Conservation (phyloP, 2,888 invertebrate genomes). For the Megaustenia siamemsis region DNA sequence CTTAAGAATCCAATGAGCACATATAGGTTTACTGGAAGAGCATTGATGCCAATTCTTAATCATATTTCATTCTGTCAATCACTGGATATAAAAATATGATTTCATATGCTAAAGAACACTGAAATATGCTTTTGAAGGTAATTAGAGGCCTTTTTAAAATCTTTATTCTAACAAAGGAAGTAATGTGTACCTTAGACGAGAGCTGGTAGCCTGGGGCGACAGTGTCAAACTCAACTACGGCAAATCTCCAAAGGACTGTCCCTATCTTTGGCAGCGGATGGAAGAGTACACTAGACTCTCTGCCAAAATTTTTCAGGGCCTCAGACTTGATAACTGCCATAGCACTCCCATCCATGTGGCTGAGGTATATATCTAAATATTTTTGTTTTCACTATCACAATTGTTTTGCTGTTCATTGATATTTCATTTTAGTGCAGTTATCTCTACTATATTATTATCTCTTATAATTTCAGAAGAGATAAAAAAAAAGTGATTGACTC, state of each 20-base stretch:
- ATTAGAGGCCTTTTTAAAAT: background rate
- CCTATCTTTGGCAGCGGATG: conserved; percentile 97
- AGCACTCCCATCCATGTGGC: conserved; percentile 97
- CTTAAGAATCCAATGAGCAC: no score
- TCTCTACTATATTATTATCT: no score
- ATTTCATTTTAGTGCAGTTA: no score
- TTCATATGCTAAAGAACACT: no score
- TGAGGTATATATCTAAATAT: conserved; percentile 81
- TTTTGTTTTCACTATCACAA: background rate
- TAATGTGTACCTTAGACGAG: conserved; percentile 92
- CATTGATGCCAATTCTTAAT: no score
- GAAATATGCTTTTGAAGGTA: no score
- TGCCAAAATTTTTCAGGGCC: conserved; percentile 94
- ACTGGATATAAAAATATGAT: no score
- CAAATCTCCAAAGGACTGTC: conserved; percentile 90
- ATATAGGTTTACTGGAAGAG: no score
- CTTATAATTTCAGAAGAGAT: no score
- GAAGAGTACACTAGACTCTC: conserved; percentile 92
- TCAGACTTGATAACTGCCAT: conserved; percentile 98
- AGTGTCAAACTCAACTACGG: conserved; percentile 91
- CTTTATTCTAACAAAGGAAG: conserved; percentile 63
- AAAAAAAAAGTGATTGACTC: no score
- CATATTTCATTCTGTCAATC: no score
- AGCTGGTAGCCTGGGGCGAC: conserved; percentile 98
- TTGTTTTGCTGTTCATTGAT: background rate